These are phyloP conservation scores for Eriocheir sinensis DNA, from an alignment of 1,140 invertebrate species.

Conservation along the genomic window DNA sequence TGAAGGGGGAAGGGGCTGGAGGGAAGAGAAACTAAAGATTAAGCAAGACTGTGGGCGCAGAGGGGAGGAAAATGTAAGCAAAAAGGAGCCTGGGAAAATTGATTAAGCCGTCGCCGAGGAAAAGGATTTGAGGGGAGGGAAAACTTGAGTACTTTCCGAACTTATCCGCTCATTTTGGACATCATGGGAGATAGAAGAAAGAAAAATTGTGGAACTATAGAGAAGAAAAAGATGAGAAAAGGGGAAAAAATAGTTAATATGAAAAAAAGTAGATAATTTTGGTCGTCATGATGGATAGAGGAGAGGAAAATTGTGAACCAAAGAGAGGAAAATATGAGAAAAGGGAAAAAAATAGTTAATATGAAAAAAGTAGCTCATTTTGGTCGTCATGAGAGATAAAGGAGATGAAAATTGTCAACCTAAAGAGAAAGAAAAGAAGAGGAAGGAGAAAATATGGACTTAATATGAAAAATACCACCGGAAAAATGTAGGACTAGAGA, in stretches of 20 bases:
- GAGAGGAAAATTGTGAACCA: background rate
- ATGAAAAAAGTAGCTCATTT: background rate
- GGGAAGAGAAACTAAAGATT: slow-evolving; percentile 57
- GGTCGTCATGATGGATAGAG: background rate
- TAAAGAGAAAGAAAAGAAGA: background rate
- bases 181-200: background rate
- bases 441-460: background rate
- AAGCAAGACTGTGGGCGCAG: slow-evolving; percentile 11
- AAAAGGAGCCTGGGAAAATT: slow-evolving; percentile 27
- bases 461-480: background rate
- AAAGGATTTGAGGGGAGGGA: background rate
- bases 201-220: background rate
- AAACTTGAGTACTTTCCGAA: too few relatives aligned
- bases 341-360: background rate
- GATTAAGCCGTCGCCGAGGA: slow-evolving; percentile 35
- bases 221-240: background rate
- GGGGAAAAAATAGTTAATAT: background rate
- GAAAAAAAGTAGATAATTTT: background rate
- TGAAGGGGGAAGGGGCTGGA: slow-evolving; percentile 33
- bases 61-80: slow-evolving; percentile 51
- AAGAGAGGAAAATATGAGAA: background rate
- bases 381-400: too few relatives aligned
- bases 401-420: background rate
- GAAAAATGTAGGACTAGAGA: background rate
- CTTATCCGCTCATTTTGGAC: too few relatives aligned